Evolutionary conservation across 2,888 invertebrate species (phyloP), one percentile per base, ranked within the genome.

Genomic region (Ophonus ardosiacus): DNA sequence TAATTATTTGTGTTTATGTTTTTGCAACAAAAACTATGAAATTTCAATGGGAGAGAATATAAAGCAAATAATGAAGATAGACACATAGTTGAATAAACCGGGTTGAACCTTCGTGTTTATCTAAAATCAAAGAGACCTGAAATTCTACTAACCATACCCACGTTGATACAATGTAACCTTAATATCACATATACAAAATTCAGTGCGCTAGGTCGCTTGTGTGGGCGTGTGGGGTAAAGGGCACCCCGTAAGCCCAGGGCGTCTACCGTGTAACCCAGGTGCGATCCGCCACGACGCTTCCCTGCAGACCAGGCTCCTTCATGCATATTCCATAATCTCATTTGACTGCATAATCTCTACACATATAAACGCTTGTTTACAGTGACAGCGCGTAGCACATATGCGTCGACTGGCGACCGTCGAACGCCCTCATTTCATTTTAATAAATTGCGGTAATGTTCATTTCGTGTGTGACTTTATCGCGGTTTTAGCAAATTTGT

Each of bases 321-420:
- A 90, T 91, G 90, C 90, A 91, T 91, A 91, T 91, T 90, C 90
- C 89, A 90, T 89, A 89, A 90, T 90, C 90, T 91, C 90, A 90
- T 91, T 90, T 90, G 90, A 90, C 90, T 90, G 89, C 89, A 89
- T 90, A 90, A 91, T 90, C 90, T 89, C 88, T 88, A 88, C 87
- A 88, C 88, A 88, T 88, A 88, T 88, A 88, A 88, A 88, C 88
- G 89, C 89, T 90, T 90, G 89, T 90, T 89, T 89, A 89, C 89
- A 74, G 21, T 74, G 71, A 74, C 71, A 74, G 71, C 57, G 10
- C 63, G 40, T 31, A 31, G 5, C 65, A 74, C 74, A 63, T 61
- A 65, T 51, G 63, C 81, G 51, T 65, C 43, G 43, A 51, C 43
- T 51, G 43, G 31, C 56, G 51, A 57, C 3, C 79, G 17, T 59